A percentile compares a stretch with the other conserved stretches of the same genome.
phyloP scores from a whole-genome alignment of 1,140 invertebrate genomes.

The Branchinecta lynchi region DNA sequence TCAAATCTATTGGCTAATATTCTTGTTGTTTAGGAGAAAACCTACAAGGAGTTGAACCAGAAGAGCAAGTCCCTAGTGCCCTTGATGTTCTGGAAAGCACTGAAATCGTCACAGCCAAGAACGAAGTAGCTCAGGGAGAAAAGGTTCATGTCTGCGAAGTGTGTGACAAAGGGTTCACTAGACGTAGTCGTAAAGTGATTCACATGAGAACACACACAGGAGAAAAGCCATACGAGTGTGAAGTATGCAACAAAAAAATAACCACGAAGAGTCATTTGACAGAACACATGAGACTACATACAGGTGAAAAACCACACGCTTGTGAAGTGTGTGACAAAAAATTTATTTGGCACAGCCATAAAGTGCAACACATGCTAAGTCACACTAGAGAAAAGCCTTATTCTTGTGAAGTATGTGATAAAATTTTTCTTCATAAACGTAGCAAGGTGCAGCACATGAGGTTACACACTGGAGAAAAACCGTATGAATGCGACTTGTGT shows the following conservation, averaged over 20 bases:
- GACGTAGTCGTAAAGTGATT: too few species aligned
- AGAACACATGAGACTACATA: slow-evolving; percentile 91
- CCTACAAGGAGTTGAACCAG: too few species aligned
- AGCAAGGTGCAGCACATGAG: not conserved
- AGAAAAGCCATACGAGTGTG: not conserved
- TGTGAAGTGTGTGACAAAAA: slow-evolving; percentile 84
- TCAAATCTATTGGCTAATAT: too few species aligned
- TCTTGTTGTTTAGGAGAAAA: too few species aligned
- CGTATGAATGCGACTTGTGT: not conserved
- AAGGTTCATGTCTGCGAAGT: too few species aligned
- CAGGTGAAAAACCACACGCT: slow-evolving; percentile 89
- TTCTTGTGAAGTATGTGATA: not conserved
- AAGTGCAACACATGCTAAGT: slow-evolving; percentile 39
- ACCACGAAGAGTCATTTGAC: slow-evolving; percentile 39
- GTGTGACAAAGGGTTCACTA: too few species aligned
- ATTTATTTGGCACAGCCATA: slow-evolving; percentile 83
- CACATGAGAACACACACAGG: too few species aligned
- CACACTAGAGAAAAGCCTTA: too few species aligned
- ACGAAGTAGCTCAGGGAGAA: too few species aligned
- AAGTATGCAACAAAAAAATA: not conserved
- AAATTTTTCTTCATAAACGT: not conserved
- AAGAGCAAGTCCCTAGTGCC: too few species aligned
- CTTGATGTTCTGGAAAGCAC: too few species aligned
- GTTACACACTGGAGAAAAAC: not conserved
- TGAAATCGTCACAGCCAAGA: too few species aligned